Percentiles rank a stretch among this genome's conserved stretches.
phyloP scores from a whole-genome alignment of 2,113 vertebrate species.

The Madoqua kirkii region DNA sequence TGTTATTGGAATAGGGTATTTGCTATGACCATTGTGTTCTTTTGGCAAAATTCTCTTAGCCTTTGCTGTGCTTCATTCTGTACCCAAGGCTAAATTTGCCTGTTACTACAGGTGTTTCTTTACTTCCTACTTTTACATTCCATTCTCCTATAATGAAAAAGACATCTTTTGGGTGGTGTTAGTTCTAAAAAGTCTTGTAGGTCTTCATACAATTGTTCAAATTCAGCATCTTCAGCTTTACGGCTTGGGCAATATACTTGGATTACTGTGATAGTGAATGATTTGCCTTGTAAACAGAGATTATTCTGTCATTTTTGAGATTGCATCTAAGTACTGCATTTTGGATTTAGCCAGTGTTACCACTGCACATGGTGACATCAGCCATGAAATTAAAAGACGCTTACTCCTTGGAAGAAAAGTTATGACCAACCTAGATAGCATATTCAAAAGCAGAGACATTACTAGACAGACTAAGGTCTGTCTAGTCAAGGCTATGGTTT shows the following conservation, averaged over 20 bases:
- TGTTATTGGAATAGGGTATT: neutral
- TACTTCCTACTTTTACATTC: neutral
- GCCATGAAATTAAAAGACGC: no score
- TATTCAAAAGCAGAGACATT: no score
- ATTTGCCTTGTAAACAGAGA: neutral
- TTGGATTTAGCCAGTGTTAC: neutral
- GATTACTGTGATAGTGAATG: neutral
- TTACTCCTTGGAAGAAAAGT: no score
- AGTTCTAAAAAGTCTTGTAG: neutral
- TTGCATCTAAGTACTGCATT: neutral
- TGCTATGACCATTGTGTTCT: neutral
- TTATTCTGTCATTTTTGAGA: neutral
- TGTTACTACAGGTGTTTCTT: neutral
- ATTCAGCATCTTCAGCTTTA: neutral
- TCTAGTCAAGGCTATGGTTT: no score
- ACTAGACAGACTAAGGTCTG: no score
- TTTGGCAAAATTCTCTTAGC: neutral
- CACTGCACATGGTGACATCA: no score
- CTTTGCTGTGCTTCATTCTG: neutral
- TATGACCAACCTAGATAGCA: no score
- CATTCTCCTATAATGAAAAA: neutral
- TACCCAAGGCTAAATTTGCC: neutral
- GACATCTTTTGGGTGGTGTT: fast-evolving
- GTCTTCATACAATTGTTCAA: neutral
- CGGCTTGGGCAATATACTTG: neutral